phyloP scores from a whole-genome alignment of 2,113 vertebrate species.

The Elachura formosa region DNA sequence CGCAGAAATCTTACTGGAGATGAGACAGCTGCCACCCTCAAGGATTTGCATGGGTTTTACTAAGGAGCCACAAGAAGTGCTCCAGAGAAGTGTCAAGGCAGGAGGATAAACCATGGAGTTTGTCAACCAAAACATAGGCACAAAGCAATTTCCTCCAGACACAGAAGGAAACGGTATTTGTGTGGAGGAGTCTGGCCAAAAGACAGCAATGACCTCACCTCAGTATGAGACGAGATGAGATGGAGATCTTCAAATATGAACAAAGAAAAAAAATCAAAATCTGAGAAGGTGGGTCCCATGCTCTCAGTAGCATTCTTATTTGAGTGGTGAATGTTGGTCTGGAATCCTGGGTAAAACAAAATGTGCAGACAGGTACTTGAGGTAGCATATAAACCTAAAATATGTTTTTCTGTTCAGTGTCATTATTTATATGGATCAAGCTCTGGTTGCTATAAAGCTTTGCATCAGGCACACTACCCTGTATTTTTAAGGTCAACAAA shows the following conservation, averaged over 20 bases:
- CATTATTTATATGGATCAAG: neutral
- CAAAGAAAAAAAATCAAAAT: neutral
- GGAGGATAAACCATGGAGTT: neutral
- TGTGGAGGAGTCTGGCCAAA: neutral
- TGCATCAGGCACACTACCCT: neutral
- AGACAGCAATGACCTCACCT: neutral
- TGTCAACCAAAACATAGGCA: neutral
- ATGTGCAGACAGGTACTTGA: neutral
- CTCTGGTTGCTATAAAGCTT: neutral
- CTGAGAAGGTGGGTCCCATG: neutral
- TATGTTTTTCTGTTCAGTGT: rapidly evolving
- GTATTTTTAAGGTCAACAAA: neutral
- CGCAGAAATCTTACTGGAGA: neutral
- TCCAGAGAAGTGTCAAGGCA: neutral
- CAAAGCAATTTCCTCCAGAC: neutral
- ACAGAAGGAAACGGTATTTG: neutral
- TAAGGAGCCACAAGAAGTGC: neutral
- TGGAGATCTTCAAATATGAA: neutral
- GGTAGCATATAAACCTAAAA: neutral
- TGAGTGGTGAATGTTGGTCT: rapidly evolving
- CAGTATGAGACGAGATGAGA: neutral
- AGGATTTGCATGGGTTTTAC: neutral
- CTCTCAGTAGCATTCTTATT: neutral
- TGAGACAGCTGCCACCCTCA: neutral
- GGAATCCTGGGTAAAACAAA: neutral